A percentile compares a stretch with the other conserved stretches of the same genome.
Conservation (phyloP, 2,113 vertebrate genomes). For the Vireo altiloquus region DNA sequence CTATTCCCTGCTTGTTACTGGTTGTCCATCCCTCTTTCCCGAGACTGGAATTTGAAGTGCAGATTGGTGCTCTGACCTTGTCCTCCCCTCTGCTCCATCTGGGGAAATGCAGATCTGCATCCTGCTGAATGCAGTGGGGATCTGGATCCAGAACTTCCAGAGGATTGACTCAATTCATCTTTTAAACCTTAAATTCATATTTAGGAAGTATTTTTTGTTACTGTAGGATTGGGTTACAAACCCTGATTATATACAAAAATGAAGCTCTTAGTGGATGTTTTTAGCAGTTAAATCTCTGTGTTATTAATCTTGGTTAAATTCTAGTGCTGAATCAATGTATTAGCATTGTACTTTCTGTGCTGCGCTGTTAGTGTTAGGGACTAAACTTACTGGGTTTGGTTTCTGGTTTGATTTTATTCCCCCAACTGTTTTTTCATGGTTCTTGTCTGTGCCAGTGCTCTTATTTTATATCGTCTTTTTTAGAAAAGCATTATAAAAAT, state of each 20-base stretch:
- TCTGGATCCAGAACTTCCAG: background rate
- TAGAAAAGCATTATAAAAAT: slow-evolving; percentile 32
- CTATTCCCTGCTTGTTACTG: background rate
- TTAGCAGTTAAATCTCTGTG: background rate
- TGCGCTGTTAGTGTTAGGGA: background rate
- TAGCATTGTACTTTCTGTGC: background rate
- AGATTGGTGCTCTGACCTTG: background rate
- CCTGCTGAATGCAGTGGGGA: background rate
- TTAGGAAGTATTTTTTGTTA: background rate
- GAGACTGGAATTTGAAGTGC: background rate
- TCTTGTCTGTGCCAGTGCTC: background rate
- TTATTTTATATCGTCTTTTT: slow-evolving; percentile 14
- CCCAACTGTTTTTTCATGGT: background rate
- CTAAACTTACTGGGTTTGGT: background rate
- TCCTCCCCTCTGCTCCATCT: background rate
- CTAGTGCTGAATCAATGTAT: background rate
- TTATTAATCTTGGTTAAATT: background rate
- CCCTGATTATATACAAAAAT: background rate
- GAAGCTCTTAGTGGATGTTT: background rate
- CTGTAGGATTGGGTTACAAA: background rate
- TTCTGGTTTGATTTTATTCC: background rate
- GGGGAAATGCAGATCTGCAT: background rate
- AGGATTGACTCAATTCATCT: background rate
- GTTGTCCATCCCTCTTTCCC: accelerated
- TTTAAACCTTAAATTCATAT: background rate